A percentile compares a stretch with the other conserved stretches of the same genome.
Evolutionary conservation across 2,888 invertebrate genomes (phyloP).

Genomic region (Rhagophthalmus giganteus): DNA sequence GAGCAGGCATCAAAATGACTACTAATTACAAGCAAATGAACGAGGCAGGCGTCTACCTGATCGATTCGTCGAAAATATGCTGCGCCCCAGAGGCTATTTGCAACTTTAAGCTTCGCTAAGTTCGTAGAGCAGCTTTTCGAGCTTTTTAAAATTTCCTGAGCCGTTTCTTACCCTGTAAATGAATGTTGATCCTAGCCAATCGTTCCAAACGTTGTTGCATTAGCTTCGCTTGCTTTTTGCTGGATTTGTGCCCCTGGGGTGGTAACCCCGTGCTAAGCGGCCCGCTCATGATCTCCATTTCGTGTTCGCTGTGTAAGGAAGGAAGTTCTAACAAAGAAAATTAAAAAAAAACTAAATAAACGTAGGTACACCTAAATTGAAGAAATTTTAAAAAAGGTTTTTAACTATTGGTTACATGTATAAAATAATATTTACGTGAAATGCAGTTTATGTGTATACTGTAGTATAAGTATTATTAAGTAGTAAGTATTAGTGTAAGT

Average conservation of each 20-base stretch:
- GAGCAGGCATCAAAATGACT: no score
- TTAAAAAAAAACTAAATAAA: conserved; percentile 30
- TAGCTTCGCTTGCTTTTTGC: conserved; percentile 70
- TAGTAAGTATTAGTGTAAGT: no score
- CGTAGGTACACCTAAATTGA: conserved; percentile 1
- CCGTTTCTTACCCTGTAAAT: conserved; percentile 75
- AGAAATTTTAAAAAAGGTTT: no score
- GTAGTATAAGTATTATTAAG: no score
- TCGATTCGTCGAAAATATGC: no score
- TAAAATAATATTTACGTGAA: no score
- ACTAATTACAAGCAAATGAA: no score
- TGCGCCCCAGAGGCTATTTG: no score
- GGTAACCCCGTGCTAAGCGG: conserved; percentile 54
- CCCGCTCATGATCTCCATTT: conserved; percentile 53
- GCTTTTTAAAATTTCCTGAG: no score
- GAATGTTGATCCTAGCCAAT: conserved; percentile 78
- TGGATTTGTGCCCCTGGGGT: conserved; percentile 55
- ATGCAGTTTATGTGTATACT: no score
- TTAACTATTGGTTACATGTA: background rate
- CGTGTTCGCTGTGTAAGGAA: conserved; percentile 60
- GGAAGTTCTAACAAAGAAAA: conserved; percentile 59
- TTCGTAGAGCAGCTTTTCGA: conserved; percentile 4
- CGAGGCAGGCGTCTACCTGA: no score
- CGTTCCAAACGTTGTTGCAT: conserved; percentile 74
- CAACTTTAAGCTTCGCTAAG: background rate